Conservation (phyloP, 2,797 vertebrate genomes). For the Melanotaenia boesemani region DNA sequence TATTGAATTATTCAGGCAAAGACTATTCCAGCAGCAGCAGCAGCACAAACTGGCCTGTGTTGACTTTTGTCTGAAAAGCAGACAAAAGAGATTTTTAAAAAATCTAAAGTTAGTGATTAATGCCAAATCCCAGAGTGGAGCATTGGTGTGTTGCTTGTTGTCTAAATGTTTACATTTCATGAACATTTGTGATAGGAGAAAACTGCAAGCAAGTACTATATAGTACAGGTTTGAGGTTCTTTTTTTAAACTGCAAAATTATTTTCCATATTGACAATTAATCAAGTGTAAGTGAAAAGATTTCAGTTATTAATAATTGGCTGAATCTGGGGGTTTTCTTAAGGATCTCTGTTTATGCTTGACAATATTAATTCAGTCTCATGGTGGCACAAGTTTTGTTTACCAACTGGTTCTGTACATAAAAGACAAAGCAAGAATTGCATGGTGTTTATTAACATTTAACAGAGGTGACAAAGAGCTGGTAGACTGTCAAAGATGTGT, state of each 20-base stretch:
- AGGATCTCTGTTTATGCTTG: background rate
- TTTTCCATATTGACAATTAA: background rate
- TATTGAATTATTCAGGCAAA: conserved; percentile 75
- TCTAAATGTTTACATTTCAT: conserved; percentile 20
- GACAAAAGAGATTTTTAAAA: conserved; percentile 38
- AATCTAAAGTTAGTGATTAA: conserved; percentile 25
- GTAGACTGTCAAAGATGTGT: too few relatives aligned
- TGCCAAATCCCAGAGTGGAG: conserved; percentile 19
- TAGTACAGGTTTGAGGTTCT: background rate
- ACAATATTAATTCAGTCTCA: too few relatives aligned
- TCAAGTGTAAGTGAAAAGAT: background rate
- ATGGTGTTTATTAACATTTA: background rate
- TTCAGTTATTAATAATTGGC: background rate
- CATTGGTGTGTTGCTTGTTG: conserved; percentile 10
- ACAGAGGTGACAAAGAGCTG: background rate
- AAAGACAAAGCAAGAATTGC: background rate
- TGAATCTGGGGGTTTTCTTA: background rate
- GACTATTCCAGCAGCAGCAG: conserved; percentile 51
- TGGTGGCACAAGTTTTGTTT: too few relatives aligned
- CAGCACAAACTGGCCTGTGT: conserved; percentile 25
- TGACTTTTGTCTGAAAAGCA: conserved; percentile 43
- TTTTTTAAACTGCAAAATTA: background rate
- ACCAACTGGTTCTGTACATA: background rate
- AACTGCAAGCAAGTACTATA: background rate
- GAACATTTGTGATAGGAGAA: background rate